Evolutionary conservation across 2,113 vertebrate species (phyloP).

Genomic region (Sprattus sprattus): DNA sequence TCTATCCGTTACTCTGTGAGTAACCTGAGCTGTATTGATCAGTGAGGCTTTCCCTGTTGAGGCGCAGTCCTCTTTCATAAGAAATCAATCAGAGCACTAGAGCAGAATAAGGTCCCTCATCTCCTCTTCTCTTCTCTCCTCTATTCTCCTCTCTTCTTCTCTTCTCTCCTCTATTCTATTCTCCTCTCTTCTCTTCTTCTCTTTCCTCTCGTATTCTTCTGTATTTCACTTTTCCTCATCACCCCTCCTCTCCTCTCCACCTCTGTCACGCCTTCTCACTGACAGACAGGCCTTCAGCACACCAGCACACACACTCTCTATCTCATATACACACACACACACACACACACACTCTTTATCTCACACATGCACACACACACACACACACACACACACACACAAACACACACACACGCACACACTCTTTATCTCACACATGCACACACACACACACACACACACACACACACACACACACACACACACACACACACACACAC

Average conservation of each 20-base stretch:
- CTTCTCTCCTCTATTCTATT: no score
- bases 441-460: background rate
- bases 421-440: no score
- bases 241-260: background rate
- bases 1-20: background rate
- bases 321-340: no score
- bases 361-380: background rate
- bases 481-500: background rate
- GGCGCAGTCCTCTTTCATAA: background rate
- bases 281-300: background rate
- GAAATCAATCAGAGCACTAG: constrained; percentile 9
- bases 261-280: background rate
- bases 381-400: background rate
- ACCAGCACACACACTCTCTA: background rate
- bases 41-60: background rate
- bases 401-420: background rate
- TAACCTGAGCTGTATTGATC: constrained; percentile 2
- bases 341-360: no score
- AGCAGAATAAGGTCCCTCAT: background rate
- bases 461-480: background rate
- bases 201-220: background rate
- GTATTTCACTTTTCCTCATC: background rate
- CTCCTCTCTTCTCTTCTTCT: background rate
- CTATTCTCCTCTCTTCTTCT: background rate
- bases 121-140: background rate